phyloP scores from a whole-genome alignment of 2,888 invertebrate genomes.

The Pristionchus fissidentatus region DNA sequence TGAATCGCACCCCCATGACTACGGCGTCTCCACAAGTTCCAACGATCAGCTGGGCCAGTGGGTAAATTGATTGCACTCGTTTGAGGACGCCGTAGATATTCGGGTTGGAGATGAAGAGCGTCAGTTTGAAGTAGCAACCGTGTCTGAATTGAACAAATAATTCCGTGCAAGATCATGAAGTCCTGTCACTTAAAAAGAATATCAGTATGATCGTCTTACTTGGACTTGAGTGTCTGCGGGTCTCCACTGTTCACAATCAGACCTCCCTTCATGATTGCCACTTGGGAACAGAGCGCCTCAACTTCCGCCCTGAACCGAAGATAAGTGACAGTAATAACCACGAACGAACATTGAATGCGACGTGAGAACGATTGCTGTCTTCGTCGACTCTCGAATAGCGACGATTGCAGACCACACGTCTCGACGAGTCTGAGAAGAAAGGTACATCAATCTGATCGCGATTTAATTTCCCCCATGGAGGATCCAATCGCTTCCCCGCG shows the following conservation, averaged over 20 bases:
- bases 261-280: conserved; percentile 72
- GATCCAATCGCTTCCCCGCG: background rate
- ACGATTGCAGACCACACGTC: conserved; percentile 78
- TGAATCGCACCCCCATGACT: no score
- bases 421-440: conserved; percentile 79
- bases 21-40: no score
- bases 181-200: background rate
- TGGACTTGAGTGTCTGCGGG: conserved; percentile 67
- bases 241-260: conserved; percentile 69
- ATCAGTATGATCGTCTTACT: conserved; percentile 11
- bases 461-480: background rate
- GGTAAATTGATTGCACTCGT: no score
- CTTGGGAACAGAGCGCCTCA: conserved; percentile 69
- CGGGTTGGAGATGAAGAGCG: no score
- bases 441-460: no score
- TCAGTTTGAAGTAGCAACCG: background rate
- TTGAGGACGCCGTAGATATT: no score
- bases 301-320: conserved; percentile 56
- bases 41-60: no score
- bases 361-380: conserved; percentile 77
- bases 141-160: background rate
- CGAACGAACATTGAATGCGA: conserved; percentile 76
- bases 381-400: conserved; percentile 52
- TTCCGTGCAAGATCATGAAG: no score
- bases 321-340: no score